These are phyloP conservation scores for Athalia circularis DNA, from an alignment of 2,888 invertebrate genomes.

Conservation along the genomic window DNA sequence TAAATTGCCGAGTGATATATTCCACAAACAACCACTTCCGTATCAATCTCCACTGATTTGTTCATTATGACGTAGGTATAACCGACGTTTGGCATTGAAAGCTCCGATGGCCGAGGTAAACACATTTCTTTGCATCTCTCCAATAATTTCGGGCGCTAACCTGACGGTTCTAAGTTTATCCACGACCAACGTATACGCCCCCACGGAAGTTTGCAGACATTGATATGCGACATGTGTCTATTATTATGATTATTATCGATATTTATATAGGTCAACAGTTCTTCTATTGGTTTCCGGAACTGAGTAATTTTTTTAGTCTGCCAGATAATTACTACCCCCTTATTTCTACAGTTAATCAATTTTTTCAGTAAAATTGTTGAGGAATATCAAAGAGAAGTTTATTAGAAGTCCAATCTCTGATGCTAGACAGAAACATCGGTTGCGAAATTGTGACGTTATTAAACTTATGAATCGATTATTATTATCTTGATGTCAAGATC, in stretches of 20 bases:
- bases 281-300: slow-evolving; percentile 8
- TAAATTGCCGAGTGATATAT: slow-evolving; percentile 33
- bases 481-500: slow-evolving; percentile 18
- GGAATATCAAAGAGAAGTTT: not conserved
- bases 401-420: not conserved
- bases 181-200: not conserved
- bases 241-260: slow-evolving; percentile 16
- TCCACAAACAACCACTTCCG: not conserved
- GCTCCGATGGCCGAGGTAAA: slow-evolving; percentile 40
- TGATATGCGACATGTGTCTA: slow-evolving; percentile 1
- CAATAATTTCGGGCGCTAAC: slow-evolving; percentile 24
- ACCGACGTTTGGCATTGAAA: slow-evolving; percentile 24
- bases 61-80: slow-evolving; percentile 5
- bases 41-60: slow-evolving; percentile 24
- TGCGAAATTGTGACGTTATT: not conserved
- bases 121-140: slow-evolving; percentile 44
- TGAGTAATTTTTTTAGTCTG: not conserved
- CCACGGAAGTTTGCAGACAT: slow-evolving; percentile 11
- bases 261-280: slow-evolving; percentile 11
- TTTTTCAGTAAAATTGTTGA: not conserved
- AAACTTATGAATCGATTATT: not conserved
- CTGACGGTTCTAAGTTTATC: slow-evolving; percentile 42
- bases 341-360: not conserved
- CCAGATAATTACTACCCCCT: not conserved
- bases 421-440: not conserved